phyloP scores from a whole-genome alignment of 2,888 invertebrate species.

The Oxytorus armatus region DNA sequence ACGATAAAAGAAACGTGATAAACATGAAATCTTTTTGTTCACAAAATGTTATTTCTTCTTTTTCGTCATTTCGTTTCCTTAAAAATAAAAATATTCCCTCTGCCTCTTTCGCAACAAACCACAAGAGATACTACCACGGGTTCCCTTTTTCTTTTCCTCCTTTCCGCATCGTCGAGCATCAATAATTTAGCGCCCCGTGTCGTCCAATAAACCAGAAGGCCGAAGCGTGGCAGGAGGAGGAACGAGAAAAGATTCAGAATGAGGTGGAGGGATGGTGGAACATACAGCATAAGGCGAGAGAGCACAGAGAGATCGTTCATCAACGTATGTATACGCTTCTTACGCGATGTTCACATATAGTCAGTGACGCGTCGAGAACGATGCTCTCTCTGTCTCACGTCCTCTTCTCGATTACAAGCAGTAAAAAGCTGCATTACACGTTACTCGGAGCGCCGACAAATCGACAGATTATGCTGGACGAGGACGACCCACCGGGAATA shows the following conservation, averaged over 20 bases:
- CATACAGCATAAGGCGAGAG: constrained; percentile 50
- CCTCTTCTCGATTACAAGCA: constrained; percentile 79
- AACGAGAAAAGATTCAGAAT: constrained; percentile 50
- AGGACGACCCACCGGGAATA: constrained; percentile 79
- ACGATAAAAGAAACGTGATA: too few relatives aligned
- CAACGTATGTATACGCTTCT: constrained; percentile 74
- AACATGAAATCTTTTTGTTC: too few relatives aligned
- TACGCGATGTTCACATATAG: constrained; percentile 79
- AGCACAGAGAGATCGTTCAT: constrained; percentile 72
- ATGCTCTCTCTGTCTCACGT: constrained; percentile 56
- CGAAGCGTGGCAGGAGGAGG: constrained; percentile 40
- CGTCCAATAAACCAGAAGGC: constrained; percentile 74
- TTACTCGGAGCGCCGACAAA: constrained; percentile 82
- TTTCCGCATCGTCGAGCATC: constrained; percentile 72
- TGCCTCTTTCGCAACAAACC: neutral
- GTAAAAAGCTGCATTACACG: constrained; percentile 82
- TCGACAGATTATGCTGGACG: constrained; percentile 81
- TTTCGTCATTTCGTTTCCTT: neutral
- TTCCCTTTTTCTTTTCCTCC: constrained; percentile 20
- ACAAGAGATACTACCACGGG: neutral
- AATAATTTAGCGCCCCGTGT: constrained; percentile 80
- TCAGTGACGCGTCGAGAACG: constrained; percentile 75
- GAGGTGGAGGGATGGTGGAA: constrained; percentile 38
- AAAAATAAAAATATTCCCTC: neutral
- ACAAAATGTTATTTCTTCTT: neutral